phyloP scores from a whole-genome alignment of 2,888 invertebrate species.

The Netelia melanura region DNA sequence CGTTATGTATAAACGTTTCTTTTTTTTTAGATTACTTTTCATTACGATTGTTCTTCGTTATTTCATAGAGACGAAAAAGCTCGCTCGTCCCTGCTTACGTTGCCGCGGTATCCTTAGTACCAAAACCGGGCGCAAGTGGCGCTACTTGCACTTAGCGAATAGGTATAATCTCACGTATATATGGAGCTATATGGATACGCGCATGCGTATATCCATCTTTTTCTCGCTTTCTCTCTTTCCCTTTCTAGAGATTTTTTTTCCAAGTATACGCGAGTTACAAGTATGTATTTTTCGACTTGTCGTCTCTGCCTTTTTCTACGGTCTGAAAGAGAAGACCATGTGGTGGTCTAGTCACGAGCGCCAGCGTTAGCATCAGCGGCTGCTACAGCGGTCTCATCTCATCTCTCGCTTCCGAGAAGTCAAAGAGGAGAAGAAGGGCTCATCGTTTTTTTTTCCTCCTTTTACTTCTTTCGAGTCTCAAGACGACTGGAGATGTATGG shows the following conservation, averaged over 20 bases:
- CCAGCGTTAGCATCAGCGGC: background rate
- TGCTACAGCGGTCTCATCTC: background rate
- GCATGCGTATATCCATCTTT: background rate
- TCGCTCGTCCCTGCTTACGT: too few species aligned
- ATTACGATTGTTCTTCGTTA: too few species aligned
- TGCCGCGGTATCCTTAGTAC: too few species aligned
- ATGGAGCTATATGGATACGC: background rate
- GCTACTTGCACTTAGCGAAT: too few species aligned
- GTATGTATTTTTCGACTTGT: constrained; percentile 16
- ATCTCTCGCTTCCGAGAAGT: constrained; percentile 76
- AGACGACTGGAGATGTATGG: background rate
- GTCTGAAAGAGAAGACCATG: constrained; percentile 68
- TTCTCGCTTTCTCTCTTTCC: background rate
- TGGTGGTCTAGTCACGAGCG: constrained; percentile 61
- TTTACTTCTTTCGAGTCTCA: background rate
- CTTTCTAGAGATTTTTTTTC: background rate
- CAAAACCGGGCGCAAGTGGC: too few species aligned
- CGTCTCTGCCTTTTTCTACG: background rate
- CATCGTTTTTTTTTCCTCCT: constrained; percentile 20
- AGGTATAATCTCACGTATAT: constrained; percentile 11
- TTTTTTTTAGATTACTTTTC: too few species aligned
- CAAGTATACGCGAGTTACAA: background rate
- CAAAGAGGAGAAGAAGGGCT: constrained; percentile 2
- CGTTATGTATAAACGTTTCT: too few species aligned
- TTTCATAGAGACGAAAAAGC: too few species aligned